Base-by-base conservation (phyloP, 2,113 vertebrate species). In the Procavia capensis region DNA sequence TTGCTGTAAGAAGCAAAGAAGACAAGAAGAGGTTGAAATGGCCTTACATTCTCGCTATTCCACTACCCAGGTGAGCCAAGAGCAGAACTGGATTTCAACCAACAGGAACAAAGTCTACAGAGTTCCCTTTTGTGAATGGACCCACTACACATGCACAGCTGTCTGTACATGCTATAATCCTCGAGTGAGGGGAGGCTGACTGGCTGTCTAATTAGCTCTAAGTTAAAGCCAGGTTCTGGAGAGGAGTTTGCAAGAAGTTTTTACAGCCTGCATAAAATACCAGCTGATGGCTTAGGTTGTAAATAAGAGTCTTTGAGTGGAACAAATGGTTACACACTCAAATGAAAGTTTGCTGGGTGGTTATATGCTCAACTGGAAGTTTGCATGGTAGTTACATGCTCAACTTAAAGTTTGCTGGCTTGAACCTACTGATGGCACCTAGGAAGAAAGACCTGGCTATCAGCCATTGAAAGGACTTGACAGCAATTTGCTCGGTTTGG, bases 181-280 rank as follows among this genome's bases (percentile, higher is more conserved):
- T 14, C 8, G 6, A 72, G 3, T 29, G n/a, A 47, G 9, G 2
- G 0, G 5, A 11, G 6, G 11, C 47, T 36, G 19, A 39, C 9
- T 2, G 63, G 3, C 34, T 10, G 4, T 66, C 29, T 50, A 36
- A 10, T 16, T 31, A 75, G 41, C 16, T 57, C 14, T 24, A 54
- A 68, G 3, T 50, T 39, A 78, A 72, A 43, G 34, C 11, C 34
- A 74, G 63, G 3, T 86, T 36, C 14, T 2, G 24, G 7, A 45
- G 9, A 92, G 11, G 34, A 54, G 20, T 80, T 61, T 64, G 16
- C 14, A 41, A 72, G n/a, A 2, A 84, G 2, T n/a, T 17, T 24
- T 25, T 80, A 45, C 41, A 70, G 3, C 9, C 11, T 6, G 39
- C 0, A n/a, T 4, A n/a, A 24, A 19, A 59, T 34, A 72, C 29